These are phyloP conservation scores for Ophioninae sp. DNA, from an alignment of 2,888 invertebrate genomes.

Conservation along the genomic window DNA sequence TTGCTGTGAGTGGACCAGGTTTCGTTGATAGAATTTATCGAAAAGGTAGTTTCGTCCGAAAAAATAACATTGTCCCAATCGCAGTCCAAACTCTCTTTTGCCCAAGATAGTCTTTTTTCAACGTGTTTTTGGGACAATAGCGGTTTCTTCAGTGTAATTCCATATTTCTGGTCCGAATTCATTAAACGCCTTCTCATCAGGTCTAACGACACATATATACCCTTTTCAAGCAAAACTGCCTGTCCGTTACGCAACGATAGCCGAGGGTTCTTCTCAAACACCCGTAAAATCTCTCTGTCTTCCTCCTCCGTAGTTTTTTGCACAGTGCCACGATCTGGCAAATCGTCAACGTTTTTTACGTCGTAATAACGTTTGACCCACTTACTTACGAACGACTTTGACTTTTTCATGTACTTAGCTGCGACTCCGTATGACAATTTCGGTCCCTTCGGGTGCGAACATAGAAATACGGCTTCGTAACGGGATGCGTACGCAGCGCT, in stretches of 20 bases:
- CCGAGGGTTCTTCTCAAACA: not conserved
- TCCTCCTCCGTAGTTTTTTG: not conserved
- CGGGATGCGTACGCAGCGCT: conserved; percentile 12
- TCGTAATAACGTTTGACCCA: not conserved
- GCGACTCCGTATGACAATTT: not conserved
- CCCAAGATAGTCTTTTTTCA: conserved; percentile 53
- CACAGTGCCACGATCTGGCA: conserved; percentile 1
- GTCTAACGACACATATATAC: not conserved
- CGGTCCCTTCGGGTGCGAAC: not conserved
- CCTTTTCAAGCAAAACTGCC: not conserved
- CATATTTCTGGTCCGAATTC: not conserved
- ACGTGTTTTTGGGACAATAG: conserved; percentile 56
- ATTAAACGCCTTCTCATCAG: not conserved
- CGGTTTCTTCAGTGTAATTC: conserved; percentile 7
- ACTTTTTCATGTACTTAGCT: conserved; percentile 4
- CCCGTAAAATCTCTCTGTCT: not conserved
- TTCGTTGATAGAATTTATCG: conserved; percentile 44
- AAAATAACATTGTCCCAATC: conserved; percentile 62
- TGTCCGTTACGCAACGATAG: not conserved
- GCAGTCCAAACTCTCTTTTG: conserved; percentile 52
- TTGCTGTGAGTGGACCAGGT: conserved; percentile 48
- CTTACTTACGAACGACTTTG: conserved; percentile 1
- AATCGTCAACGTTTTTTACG: not conserved
- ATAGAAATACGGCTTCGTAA: conserved; percentile 3
- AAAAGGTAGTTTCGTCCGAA: conserved; percentile 61